phyloP scores from a whole-genome alignment of 1,140 invertebrate genomes.

The Halictus rubicundus region DNA sequence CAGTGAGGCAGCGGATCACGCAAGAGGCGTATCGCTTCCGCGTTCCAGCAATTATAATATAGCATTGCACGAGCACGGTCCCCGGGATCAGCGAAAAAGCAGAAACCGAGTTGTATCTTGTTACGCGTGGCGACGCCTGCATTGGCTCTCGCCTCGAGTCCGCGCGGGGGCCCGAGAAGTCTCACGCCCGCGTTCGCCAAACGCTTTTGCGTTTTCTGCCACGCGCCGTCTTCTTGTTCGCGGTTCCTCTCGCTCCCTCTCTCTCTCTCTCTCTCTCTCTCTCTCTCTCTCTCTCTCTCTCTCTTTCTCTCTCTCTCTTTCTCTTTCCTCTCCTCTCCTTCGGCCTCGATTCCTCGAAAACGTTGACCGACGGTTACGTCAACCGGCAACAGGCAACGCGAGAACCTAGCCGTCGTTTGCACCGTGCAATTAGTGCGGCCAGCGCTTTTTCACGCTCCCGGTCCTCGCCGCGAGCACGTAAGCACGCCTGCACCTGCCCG shows the following conservation, averaged over 20 bases:
- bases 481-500: slow-evolving; percentile 54
- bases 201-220: neutral
- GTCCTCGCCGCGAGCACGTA: neutral
- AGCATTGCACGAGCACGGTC: slow-evolving; percentile 14
- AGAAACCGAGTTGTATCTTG: slow-evolving; percentile 32
- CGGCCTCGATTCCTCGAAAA: slow-evolving; percentile 48
- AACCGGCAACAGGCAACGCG: slow-evolving; percentile 5
- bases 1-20: neutral
- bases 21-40: slow-evolving; percentile 40
- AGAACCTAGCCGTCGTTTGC: slow-evolving; percentile 37
- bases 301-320: neutral
- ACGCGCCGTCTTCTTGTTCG: slow-evolving; percentile 1
- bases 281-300: neutral
- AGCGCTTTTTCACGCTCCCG: slow-evolving; percentile 39
- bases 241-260: neutral
- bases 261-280: too few species aligned
- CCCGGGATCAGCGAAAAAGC: slow-evolving; percentile 32
- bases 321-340: too few species aligned
- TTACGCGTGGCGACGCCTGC: slow-evolving; percentile 7
- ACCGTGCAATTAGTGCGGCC: slow-evolving; percentile 52
- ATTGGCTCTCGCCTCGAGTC: too few species aligned
- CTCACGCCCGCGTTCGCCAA: slow-evolving; percentile 2
- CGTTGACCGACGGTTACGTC: slow-evolving; percentile 33
- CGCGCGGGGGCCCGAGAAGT: neutral
- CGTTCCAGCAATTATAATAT: slow-evolving; percentile 50